These are phyloP conservation scores for Pterois miles DNA, from an alignment of 2,797 vertebrate species.

Conservation along the genomic window DNA sequence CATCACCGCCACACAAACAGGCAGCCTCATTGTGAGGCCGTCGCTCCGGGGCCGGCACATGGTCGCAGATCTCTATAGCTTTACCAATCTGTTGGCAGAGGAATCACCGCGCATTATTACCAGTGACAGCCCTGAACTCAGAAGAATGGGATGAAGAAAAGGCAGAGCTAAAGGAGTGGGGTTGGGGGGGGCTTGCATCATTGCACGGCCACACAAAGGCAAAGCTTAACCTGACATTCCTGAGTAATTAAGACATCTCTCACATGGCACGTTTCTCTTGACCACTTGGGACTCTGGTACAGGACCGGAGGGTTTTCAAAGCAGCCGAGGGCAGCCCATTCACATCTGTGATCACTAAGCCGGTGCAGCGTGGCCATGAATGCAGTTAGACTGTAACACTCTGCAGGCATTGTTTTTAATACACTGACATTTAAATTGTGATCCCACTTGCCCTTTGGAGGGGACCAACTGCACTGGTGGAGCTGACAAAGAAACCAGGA, in stretches of 20 bases:
- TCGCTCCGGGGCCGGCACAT: background rate
- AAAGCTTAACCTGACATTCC: conserved; percentile 72
- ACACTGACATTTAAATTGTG: conserved; percentile 79
- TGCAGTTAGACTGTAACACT: conserved; percentile 78
- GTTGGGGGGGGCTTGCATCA: conserved; percentile 36
- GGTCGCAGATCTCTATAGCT: conserved; percentile 24
- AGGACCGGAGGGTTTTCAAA: conserved; percentile 69
- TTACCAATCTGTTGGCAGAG: conserved; percentile 72
- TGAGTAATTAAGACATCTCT: conserved; percentile 83
- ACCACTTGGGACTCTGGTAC: conserved; percentile 76
- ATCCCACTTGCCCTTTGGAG: conserved; percentile 82
- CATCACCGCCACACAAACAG: conserved; percentile 67
- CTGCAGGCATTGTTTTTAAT: conserved; percentile 72
- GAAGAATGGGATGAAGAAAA: conserved; percentile 75
- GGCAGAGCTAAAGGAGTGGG: conserved; percentile 17
- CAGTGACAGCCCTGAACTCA: conserved; percentile 75
- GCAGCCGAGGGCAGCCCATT: conserved; percentile 50
- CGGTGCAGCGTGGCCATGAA: conserved; percentile 69
- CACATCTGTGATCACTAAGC: conserved; percentile 78
- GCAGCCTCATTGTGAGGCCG: conserved; percentile 39
- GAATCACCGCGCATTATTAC: conserved; percentile 56
- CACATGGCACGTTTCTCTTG: conserved; percentile 72
- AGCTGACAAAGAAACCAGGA: conserved; percentile 10
- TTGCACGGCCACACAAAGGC: conserved; percentile 77
- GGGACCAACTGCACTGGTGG: conserved; percentile 56